phyloP scores from a whole-genome alignment of 2,888 invertebrate genomes.

The Agrypnus murinus region DNA sequence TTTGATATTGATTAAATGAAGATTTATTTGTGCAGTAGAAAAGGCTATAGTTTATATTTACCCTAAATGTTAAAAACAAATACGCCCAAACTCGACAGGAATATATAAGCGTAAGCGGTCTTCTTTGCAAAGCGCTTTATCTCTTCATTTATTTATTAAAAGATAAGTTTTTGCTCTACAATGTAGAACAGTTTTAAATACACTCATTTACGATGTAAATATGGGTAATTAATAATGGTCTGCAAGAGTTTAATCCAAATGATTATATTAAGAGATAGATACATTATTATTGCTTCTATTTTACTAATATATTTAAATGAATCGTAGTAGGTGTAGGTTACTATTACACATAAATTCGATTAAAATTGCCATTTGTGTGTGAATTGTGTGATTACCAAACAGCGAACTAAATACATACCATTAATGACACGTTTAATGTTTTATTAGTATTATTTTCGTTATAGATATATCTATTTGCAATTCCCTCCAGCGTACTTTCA shows the following conservation, averaged over 20 bases:
- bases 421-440: conserved; percentile 2
- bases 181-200: conserved; percentile 10
- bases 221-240: conserved; percentile 23
- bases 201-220: conserved; percentile 26
- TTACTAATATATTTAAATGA: not conserved
- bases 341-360: conserved; percentile 16
- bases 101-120: too few species aligned
- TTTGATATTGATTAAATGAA: conserved; percentile 15
- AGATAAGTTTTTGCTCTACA: conserved; percentile 7
- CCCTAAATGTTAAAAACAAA: conserved; percentile 4
- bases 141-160: conserved; percentile 9
- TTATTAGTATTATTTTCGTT: not conserved
- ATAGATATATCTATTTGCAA: conserved; percentile 17
- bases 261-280: not conserved
- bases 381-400: conserved; percentile 7
- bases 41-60: too few species aligned
- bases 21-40: not conserved
- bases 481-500: conserved; percentile 12
- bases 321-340: conserved; percentile 4
- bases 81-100: not conserved
- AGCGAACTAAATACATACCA: conserved; percentile 24
- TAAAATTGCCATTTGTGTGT: conserved; percentile 7
- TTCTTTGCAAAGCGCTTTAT: conserved; percentile 13
- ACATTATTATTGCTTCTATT: not conserved
- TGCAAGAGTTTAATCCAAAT: not conserved